A percentile compares a stretch with the other conserved stretches of the same genome.
phyloP scores from a whole-genome alignment of 35 echinoderm and acorn worm species.

The Ptychodera flava region DNA sequence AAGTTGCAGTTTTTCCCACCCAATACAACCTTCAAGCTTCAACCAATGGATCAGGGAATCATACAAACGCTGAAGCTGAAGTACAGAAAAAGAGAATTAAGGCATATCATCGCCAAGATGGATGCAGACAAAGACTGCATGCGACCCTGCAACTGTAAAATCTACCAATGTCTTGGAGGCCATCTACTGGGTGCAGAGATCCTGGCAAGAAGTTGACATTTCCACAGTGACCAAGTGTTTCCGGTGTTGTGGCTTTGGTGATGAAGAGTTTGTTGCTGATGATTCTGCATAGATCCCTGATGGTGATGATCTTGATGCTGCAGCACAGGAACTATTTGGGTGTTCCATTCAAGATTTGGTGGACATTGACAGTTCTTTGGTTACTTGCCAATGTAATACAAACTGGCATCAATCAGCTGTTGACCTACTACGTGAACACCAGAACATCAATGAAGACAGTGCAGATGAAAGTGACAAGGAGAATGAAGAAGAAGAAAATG shows the following conservation, averaged over 20 bases:
- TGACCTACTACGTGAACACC: too few relatives aligned
- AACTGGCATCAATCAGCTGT: too few relatives aligned
- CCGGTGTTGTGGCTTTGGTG: not conserved
- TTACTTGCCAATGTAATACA: too few relatives aligned
- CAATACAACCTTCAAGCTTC: conserved; percentile 19
- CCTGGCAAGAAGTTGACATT: not conserved
- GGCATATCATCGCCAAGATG: not conserved
- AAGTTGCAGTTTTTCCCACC: conserved; percentile 14
- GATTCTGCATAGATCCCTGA: not conserved
- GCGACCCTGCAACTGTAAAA: conserved; percentile 3
- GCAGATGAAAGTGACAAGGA: too few relatives aligned
- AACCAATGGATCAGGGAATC: conserved; percentile 20
- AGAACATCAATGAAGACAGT: too few relatives aligned
- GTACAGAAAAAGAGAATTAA: not conserved
- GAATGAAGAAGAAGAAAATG: too few relatives aligned
- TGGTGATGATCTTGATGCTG: conserved; percentile 2
- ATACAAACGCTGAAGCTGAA: not conserved
- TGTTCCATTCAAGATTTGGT: conserved; percentile 14
- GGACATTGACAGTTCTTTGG: not conserved
- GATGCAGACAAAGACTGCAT: conserved; percentile 2
- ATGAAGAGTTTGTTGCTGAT: not conserved
- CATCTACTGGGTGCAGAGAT: conserved; percentile 26
- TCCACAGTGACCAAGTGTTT: conserved; percentile 22
- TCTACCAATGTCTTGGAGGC: conserved; percentile 6
- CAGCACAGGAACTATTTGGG: not conserved